Base-by-base conservation (phyloP, 2,113 vertebrate species). In the Prunella himalayana region DNA sequence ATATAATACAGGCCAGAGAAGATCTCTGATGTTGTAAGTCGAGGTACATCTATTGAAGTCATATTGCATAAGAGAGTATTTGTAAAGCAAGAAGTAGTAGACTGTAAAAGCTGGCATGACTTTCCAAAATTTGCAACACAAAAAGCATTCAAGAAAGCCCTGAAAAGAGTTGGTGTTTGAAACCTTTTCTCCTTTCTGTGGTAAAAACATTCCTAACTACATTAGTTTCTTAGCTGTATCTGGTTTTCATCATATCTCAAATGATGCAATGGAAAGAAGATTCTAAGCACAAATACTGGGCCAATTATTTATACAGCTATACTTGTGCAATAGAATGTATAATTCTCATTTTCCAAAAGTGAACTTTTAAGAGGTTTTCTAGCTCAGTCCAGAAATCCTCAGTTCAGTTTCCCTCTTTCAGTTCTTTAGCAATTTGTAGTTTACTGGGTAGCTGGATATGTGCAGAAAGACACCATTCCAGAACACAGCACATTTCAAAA, bases 181-280 rank as follows among this genome's bases (percentile, higher is more conserved):
- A 94, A 54, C 3, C 0, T 10, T 69, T 80, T 82, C 78, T 50
- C 8, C 42, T 33, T 81, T 83, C 11, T 87, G 17, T 76, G 24
- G 11, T 78, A 91, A 82, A 90, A 91, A 56, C 22, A 1, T 45
- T 71, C 22, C 22, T 79, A 56, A 57, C n/a, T 12, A 49, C 22
- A 15, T 75, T 75, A 1, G 17, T 82, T 82, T 89, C 13, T 64
- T 31, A 87, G 17, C 13, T 79, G 19, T 49, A 35, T 87, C 73
- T 91, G 75, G 0, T 63, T 93, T 88, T 82, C 83, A 65, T 76
- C 81, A 1, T 76, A 64, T 60, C 33, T 87, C 11, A 82, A 21
- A 61, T 63, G 45, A 77, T 69, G 63, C 17, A 93, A 60, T 56
- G 39, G 64, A 86, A 86, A 83, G 72, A 83, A 64, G 37, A 78